Base-by-base conservation (phyloP, 1,140 invertebrate species). In the Drosophila parabipectinata region DNA sequence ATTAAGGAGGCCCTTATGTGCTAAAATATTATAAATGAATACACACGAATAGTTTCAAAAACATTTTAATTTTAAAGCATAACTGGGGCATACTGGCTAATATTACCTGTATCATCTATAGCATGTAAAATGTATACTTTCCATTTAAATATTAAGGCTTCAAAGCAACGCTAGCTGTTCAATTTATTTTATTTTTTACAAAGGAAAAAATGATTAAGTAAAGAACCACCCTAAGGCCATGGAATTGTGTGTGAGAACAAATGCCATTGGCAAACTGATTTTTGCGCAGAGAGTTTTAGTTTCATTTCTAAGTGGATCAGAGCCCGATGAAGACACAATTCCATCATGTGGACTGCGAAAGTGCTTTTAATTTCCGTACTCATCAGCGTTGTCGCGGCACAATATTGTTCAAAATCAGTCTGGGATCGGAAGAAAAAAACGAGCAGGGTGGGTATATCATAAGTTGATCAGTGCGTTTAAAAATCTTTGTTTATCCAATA, bases 221-320 rank as follows among this genome's bases (percentile, higher is more conserved):
- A 3, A 37, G 34, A 37, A 12, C 34, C 34, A 37, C 34, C 34
- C 34, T 37, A 37, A 37, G 3, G 4, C 10, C 4, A n/a, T n/a
- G 34, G 34, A 12, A 37, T 2, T 30, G 9, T 12, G 4, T 44
- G 14, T 6, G 21, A 24, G 37, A 41, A 30, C 1, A 12, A 41
- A 15, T 56, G 30, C 24, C 24, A 7, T 48, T 63, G 51, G 39
- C 39, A 41, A 55, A 64, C 9, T 32, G 30, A 48, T 56, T 73
- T 52, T 77, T 60, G 39, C 51, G 21, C 45, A 56, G 30, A 41
- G 14, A 28, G 34, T 30, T 57, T 80, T 39, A 85, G 81, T 85
- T 30, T 26, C 2, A 63, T 26, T 67, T 30, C 30, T 48, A 56
- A 54, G 45, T 56, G 37, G 24, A 39, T 30, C 18, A 9, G 50